A percentile compares a stretch with the other conserved stretches of the same genome.
These are phyloP conservation scores for Caranx ignobilis DNA, from an alignment of 2,113 vertebrate genomes.

Conservation along the genomic window DNA sequence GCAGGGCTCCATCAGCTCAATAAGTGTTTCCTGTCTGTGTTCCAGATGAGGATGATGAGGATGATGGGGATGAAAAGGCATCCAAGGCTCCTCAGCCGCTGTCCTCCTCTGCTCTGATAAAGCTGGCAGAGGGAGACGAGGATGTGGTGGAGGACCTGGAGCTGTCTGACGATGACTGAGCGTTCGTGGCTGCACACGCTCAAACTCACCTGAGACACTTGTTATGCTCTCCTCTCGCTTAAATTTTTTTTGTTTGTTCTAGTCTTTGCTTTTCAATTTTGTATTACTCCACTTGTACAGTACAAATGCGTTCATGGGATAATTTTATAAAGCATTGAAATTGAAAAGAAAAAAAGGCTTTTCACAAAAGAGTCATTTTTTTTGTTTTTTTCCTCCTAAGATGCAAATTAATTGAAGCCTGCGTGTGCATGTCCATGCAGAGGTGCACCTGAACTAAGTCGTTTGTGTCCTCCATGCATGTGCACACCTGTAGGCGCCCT, in stretches of 20 bases:
- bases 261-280: slow-evolving; percentile 44
- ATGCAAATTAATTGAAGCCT: slow-evolving; percentile 18
- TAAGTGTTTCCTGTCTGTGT: slow-evolving; percentile 35
- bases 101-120: slow-evolving; percentile 83
- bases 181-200: slow-evolving; percentile 1
- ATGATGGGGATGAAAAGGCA: slow-evolving; percentile 48
- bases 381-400: background rate
- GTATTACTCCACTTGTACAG: slow-evolving; percentile 55
- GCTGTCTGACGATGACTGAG: slow-evolving; percentile 90
- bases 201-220: background rate
- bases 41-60: slow-evolving; percentile 65
- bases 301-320: slow-evolving; percentile 49
- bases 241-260: slow-evolving; percentile 15
- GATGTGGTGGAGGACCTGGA: slow-evolving; percentile 92
- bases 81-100: slow-evolving; percentile 78
- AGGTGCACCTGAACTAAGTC: slow-evolving; percentile 29
- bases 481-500: slow-evolving; percentile 70
- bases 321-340: slow-evolving; percentile 50
- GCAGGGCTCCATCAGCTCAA: background rate
- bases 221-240: background rate
- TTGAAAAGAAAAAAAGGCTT: slow-evolving; percentile 21
- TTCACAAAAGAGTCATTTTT: background rate
- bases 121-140: slow-evolving; percentile 88
- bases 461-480: slow-evolving; percentile 38
- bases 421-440: slow-evolving; percentile 28